A percentile compares a stretch with the other conserved stretches of the same genome.
Conservation (phyloP, 2,888 invertebrate species). For the Prosopocoilus inquinatus region DNA sequence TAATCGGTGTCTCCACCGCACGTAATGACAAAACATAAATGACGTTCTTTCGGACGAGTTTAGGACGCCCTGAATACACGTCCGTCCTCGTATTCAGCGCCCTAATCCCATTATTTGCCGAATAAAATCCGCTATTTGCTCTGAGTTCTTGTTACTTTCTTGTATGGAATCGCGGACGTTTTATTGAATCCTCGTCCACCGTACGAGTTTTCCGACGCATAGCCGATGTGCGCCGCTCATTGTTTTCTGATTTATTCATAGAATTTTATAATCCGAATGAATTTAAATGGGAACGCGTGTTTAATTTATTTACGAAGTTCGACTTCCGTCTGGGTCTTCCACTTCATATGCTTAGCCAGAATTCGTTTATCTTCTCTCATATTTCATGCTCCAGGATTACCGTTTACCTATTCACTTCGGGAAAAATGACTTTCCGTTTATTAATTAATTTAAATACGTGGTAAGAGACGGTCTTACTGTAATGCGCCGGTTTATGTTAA, state of each 20-base stretch:
- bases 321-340: too few relatives aligned
- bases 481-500: too few relatives aligned
- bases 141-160: constrained; percentile 1
- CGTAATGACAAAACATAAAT: neutral
- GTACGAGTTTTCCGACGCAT: neutral
- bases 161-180: constrained; percentile 1
- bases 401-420: too few relatives aligned
- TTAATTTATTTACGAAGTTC: too few relatives aligned
- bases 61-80: neutral
- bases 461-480: too few relatives aligned
- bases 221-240: neutral
- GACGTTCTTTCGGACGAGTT: neutral
- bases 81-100: neutral
- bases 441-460: too few relatives aligned
- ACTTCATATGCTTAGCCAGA: too few relatives aligned
- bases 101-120: neutral
- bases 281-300: too few relatives aligned
- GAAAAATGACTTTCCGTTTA: too few relatives aligned
- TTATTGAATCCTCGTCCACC: neutral
- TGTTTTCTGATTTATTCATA: neutral
- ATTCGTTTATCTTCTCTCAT: too few relatives aligned
- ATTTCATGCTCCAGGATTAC: too few relatives aligned
- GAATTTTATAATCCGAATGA: neutral
- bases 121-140: constrained; percentile 2
- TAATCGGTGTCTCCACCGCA: neutral